Evolutionary conservation across 2,113 vertebrate genomes (phyloP).

Genomic region (Spea bombifrons): DNA sequence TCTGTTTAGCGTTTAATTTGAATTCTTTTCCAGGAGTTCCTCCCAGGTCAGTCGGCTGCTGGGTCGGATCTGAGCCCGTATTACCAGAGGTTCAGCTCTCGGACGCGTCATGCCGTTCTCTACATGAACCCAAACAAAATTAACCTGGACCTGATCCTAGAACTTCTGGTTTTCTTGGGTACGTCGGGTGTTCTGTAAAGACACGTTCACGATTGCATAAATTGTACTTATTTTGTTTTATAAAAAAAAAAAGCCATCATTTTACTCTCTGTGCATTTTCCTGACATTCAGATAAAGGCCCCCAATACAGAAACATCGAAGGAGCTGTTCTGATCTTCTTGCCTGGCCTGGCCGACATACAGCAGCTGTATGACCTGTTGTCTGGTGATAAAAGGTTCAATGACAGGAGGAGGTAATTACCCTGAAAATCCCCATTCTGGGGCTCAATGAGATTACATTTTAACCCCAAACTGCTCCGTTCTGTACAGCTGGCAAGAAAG

Average conservation of each 20-base stretch:
- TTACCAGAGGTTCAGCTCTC: conserved; percentile 80
- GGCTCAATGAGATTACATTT: no score
- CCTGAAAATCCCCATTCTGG: no score
- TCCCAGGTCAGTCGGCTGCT: conserved; percentile 65
- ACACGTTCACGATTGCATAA: no score
- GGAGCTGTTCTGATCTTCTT: conserved; percentile 91
- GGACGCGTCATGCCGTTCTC: conserved; percentile 81
- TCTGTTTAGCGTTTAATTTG: no score
- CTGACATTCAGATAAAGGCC: conserved; percentile 73
- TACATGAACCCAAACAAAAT: conserved; percentile 96
- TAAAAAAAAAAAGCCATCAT: no score
- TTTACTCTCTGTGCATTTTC: conserved; percentile 3
- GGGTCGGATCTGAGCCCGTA: conserved; percentile 70
- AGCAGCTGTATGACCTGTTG: conserved; percentile 86
- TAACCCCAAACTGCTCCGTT: no score
- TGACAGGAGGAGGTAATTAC: conserved; percentile 73
- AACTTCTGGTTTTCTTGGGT: conserved; percentile 86
- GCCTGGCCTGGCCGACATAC: conserved; percentile 93
- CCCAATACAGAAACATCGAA: conserved; percentile 80
- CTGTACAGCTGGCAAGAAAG: no score
- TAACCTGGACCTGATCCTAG: conserved; percentile 90
- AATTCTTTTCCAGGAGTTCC: conserved; percentile 70
- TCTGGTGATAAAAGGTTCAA: conserved; percentile 85
- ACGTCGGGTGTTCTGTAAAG: conserved; percentile 40
- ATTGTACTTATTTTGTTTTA: no score